Base-by-base conservation (phyloP, 1,140 invertebrate species). In the Leptonema lineaticorne region DNA sequence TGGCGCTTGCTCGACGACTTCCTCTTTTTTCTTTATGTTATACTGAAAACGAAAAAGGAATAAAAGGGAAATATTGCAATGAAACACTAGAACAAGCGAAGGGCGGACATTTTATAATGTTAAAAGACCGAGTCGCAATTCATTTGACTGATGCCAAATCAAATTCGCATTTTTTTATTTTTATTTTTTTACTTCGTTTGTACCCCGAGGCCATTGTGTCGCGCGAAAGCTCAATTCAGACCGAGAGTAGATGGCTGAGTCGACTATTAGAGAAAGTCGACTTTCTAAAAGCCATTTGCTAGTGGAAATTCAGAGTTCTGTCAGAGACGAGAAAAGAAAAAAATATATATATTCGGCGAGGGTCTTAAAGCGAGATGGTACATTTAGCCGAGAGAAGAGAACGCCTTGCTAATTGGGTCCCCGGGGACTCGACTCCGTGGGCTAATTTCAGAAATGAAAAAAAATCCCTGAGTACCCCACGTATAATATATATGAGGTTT, bases 11-110 rank as follows among this genome's bases (percentile, higher is more conserved):
- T 93, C 91, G 72, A 91, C 88, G 69, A 93, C 85, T 78, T 95
- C 94, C 79, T 96, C 95, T 76, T 93, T 94, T 84, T 98, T 98
- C 82, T 95, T 95, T 82, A 98, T 96, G 81, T 97, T 97, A 85
- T 99, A 98, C 96, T 98, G 87, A 53, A 89, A 86, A n/a, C 62
- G 33, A 33, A 63, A 11, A 62, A 64, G 29, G 18, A 29, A 50
- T 28, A 58, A 1, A n/a, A n/a, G n/a, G n/a, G n/a, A n/a, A n/a
- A 18, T n/a, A 20, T 50, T n/a, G n/a, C n/a, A n/a, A n/a, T n/a
- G n/a, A n/a, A n/a, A n/a, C 33, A 37, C 33, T 7, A 8, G 7
- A 37, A n/a, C 33, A 37, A 37, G 7, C n/a, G n/a, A 37, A 37
- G n/a, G n/a, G n/a, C n/a, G 33, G n/a, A n/a, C n/a, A 8, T 37